Evolutionary conservation across 2,797 vertebrate genomes (phyloP), one percentile per base, ranked within the genome.

Genomic region (Leptodactylus fallax): DNA sequence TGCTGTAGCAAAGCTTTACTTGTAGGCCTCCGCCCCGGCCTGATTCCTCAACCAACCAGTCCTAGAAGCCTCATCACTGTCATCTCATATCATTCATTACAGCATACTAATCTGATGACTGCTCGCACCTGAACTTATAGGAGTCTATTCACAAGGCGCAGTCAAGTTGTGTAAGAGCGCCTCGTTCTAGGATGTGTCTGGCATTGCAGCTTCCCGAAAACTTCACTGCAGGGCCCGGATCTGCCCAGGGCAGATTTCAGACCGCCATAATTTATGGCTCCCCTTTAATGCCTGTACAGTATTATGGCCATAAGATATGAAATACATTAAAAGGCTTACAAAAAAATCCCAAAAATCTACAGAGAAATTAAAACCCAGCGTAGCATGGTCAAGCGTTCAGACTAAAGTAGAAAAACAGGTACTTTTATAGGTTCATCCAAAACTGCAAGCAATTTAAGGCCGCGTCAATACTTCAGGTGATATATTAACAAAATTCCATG

Each of bases 11-110:
- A 89, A 86, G 63, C 79, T 27, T n/a, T n/a, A n/a, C n/a, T 25
- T 78, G 61, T n/a, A 8, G 55, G 81, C 67, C 87, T 56, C 71
- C 87, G 77, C 81, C 86, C 81, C 77, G 27, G 67, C 60, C 80
- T 61, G 55, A 79, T 16, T 21, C 69, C 49, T 72, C 87, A 77
- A 58, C 79, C 84, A 77, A 58, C 83, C 79, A 71, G 67, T 78
- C 10, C 27, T 55, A 51, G 55, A 63, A 25, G 53, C 8, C 76
- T 79, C 71, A 21, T 76, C 51, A 53, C 14, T 61, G 25, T 63
- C 79, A 56, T 16, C 7, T 36, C 6, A 2, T 36, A 47, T 65
- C 60, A 6, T 3, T 21, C 36, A 60, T 79, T 79, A 58, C 25
- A 45, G 78, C 25, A 45, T 23, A 6, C 53, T 36, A 9, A 79